Conservation (phyloP, 2,797 vertebrate genomes). For the Acanthurus tractus region DNA sequence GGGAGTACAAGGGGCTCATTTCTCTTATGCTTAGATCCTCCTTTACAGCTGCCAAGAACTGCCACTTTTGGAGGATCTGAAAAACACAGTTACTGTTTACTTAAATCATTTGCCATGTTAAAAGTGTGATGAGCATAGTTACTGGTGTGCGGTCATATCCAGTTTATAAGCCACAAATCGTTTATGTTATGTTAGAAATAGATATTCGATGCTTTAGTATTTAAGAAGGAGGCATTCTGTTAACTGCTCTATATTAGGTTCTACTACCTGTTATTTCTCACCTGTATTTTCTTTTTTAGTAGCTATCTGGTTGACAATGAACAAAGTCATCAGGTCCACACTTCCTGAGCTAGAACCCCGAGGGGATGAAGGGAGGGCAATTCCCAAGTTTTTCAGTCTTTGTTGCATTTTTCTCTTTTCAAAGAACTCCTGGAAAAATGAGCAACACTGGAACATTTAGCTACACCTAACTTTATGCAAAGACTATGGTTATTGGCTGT, state of each 20-base stretch:
- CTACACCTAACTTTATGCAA: neutral
- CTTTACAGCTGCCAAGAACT: conserved; percentile 79
- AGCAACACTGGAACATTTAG: accelerated
- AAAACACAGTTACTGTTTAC: conserved; percentile 24
- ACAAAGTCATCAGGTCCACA: conserved; percentile 92
- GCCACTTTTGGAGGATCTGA: conserved; percentile 86
- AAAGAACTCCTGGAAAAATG: conserved; percentile 81
- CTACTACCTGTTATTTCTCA: conserved; percentile 70
- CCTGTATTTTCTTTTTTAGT: conserved; percentile 86
- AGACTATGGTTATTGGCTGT: accelerated
- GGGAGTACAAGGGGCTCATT: conserved; percentile 87
- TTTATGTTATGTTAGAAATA: neutral
- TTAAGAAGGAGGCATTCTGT: neutral
- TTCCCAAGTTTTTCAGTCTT: conserved; percentile 60
- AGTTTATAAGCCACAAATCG: neutral
- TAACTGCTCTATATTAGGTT: neutral
- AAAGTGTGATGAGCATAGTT: neutral
- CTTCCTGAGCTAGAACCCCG: conserved; percentile 78
- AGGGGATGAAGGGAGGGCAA: conserved; percentile 50
- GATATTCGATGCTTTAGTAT: neutral
- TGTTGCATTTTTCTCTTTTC: conserved; percentile 82
- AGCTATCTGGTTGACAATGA: conserved; percentile 94
- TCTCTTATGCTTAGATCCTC: conserved; percentile 63
- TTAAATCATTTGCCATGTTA: neutral
- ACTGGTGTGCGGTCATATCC: neutral